Conservation (phyloP, 2,113 vertebrate species). For the Vanacampus margaritifer region DNA sequence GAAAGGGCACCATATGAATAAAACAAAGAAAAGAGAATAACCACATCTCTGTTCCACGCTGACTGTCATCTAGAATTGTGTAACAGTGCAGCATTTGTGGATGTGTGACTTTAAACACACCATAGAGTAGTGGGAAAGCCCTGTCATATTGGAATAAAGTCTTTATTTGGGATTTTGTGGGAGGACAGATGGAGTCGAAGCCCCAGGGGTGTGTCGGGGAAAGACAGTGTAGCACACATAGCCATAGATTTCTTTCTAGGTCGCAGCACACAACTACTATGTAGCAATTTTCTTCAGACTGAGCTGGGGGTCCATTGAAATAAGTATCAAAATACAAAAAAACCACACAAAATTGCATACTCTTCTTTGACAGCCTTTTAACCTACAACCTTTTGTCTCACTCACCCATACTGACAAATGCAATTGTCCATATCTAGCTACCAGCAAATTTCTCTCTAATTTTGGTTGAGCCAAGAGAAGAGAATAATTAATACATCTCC, state of each 20-base stretch:
- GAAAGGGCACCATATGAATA: conserved; percentile 54
- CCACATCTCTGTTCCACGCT: conserved; percentile 24
- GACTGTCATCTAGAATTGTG: conserved; percentile 25
- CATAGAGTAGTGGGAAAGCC: conserved; percentile 15
- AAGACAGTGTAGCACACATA: conserved; percentile 38
- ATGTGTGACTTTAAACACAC: conserved; percentile 27
- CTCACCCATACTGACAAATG: neutral
- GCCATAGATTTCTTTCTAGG: conserved; percentile 47
- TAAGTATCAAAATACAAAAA: neutral
- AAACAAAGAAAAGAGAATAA: conserved; percentile 36
- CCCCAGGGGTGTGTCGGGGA: conserved; percentile 43
- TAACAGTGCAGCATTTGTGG: neutral
- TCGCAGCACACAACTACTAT: conserved; percentile 29
- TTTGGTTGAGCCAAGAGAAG: neutral
- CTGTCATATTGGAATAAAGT: conserved; percentile 46
- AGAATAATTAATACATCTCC: conserved; percentile 16
- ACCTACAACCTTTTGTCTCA: neutral
- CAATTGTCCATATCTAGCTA: conserved; percentile 15
- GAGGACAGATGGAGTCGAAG: conserved; percentile 59
- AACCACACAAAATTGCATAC: neutral
- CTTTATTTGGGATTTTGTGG: conserved; percentile 47
- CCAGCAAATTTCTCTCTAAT: conserved; percentile 17
- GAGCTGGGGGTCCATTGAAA: neutral
- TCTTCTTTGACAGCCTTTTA: neutral
- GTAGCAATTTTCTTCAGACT: neutral